Evolutionary conservation across 2,888 invertebrate species (phyloP).

Genomic region (Leuctra nigra): DNA sequence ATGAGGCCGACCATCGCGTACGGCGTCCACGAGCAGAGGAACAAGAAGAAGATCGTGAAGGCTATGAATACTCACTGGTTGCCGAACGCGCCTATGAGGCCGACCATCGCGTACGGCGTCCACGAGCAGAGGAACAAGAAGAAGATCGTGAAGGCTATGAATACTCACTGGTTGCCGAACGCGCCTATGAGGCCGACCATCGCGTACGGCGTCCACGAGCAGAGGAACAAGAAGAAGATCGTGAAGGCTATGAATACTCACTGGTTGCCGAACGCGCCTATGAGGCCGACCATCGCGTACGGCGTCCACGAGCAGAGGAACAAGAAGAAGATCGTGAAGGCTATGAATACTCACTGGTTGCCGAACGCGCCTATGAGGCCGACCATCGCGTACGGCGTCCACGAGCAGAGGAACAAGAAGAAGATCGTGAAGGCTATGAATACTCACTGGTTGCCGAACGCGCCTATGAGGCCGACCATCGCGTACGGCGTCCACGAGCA

Average conservation of each 20-base stretch:
- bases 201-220: constrained; percentile 73
- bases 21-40: constrained; percentile 68
- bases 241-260: constrained; percentile 55
- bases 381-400: constrained; percentile 70
- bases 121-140: constrained; percentile 66
- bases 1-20: constrained; percentile 63
- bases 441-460: constrained; percentile 54
- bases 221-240: constrained; percentile 61
- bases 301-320: constrained; percentile 72
- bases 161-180: constrained; percentile 52
- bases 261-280: constrained; percentile 60
- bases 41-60: constrained; percentile 64
- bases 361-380: constrained; percentile 61
- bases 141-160: constrained; percentile 65
- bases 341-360: constrained; percentile 50
- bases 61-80: constrained; percentile 53
- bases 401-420: constrained; percentile 63
- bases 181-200: constrained; percentile 60
- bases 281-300: constrained; percentile 61
- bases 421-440: constrained; percentile 64
- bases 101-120: constrained; percentile 67
- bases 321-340: constrained; percentile 64
- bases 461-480: constrained; percentile 58
- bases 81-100: constrained; percentile 61
- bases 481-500: constrained; percentile 75